phyloP scores from a whole-genome alignment of 2,888 invertebrate species.

The Chironomus riparius region DNA sequence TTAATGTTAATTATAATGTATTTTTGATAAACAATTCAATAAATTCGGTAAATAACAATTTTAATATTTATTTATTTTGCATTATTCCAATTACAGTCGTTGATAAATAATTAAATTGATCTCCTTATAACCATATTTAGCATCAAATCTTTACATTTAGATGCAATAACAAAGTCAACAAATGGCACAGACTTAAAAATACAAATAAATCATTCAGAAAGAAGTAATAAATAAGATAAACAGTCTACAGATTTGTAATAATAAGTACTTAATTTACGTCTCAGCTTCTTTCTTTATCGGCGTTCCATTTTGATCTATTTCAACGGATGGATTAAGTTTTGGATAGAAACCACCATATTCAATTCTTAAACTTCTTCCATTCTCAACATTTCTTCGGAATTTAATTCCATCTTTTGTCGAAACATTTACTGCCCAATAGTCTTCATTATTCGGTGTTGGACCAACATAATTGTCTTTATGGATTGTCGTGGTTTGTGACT shows the following conservation, averaged over 20 bases:
- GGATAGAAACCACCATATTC: slow-evolving; percentile 78
- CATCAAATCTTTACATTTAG: too few species aligned
- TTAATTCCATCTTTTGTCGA: slow-evolving; percentile 21
- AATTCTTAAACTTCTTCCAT: slow-evolving; percentile 47
- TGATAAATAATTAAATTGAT: too few species aligned
- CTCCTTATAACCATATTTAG: too few species aligned
- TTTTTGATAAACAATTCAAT: too few species aligned
- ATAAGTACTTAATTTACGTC: neutral
- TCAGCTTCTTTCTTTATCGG: slow-evolving; percentile 44
- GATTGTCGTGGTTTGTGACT: neutral
- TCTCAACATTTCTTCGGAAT: slow-evolving; percentile 24
- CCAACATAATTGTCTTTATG: slow-evolving; percentile 42
- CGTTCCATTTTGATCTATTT: slow-evolving; percentile 64
- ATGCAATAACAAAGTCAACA: too few species aligned
- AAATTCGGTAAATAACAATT: too few species aligned
- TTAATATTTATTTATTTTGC: too few species aligned
- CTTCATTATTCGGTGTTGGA: slow-evolving; percentile 43
- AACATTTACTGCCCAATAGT: slow-evolving; percentile 29
- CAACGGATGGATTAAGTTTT: slow-evolving; percentile 68
- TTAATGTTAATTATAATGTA: too few species aligned
- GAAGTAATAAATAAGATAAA: slow-evolving; percentile 9
- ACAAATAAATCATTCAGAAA: neutral
- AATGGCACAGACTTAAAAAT: neutral
- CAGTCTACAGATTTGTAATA: neutral
- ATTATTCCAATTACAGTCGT: too few species aligned